Percentiles rank a stretch among this genome's conserved stretches.
phyloP scores from a whole-genome alignment of 2,888 invertebrate genomes.

The Acanthosepion esculentum region DNA sequence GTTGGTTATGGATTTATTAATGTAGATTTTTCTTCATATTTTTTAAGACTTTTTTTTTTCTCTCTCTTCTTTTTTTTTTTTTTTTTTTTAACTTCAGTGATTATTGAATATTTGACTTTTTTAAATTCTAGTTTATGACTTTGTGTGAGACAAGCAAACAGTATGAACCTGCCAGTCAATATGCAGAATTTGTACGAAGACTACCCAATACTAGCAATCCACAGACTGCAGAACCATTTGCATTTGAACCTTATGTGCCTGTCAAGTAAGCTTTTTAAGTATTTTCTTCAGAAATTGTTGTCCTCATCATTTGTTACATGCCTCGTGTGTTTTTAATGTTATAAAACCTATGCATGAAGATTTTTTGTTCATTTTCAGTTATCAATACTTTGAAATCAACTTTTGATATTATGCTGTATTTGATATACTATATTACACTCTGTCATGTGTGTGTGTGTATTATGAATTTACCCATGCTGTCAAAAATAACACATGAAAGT shows the following conservation, averaged over 20 bases:
- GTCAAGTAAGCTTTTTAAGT: conserved; percentile 51
- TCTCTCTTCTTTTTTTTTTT: neutral
- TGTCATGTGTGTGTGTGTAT: too few species aligned
- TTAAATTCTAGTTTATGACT: conserved; percentile 74
- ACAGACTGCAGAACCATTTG: conserved; percentile 67
- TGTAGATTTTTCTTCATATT: too few species aligned
- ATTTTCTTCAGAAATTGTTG: neutral
- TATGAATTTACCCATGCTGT: too few species aligned
- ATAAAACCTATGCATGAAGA: neutral
- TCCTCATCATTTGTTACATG: too few species aligned
- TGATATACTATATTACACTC: too few species aligned
- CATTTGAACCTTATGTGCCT: conserved; percentile 74
- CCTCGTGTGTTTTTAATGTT: neutral
- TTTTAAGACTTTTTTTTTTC: too few species aligned
- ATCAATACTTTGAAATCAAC: neutral
- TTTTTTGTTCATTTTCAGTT: neutral
- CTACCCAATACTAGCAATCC: conserved; percentile 67
- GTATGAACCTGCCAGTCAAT: conserved; percentile 78
- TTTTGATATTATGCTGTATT: too few species aligned
- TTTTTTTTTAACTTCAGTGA: neutral
- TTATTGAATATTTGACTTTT: neutral
- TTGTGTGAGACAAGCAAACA: conserved; percentile 76
- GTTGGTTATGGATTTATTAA: too few species aligned
- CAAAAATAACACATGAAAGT: too few species aligned
- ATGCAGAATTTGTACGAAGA: conserved; percentile 77